Base-by-base conservation (phyloP, 2,113 vertebrate genomes). In the Panurus biarmicus region DNA sequence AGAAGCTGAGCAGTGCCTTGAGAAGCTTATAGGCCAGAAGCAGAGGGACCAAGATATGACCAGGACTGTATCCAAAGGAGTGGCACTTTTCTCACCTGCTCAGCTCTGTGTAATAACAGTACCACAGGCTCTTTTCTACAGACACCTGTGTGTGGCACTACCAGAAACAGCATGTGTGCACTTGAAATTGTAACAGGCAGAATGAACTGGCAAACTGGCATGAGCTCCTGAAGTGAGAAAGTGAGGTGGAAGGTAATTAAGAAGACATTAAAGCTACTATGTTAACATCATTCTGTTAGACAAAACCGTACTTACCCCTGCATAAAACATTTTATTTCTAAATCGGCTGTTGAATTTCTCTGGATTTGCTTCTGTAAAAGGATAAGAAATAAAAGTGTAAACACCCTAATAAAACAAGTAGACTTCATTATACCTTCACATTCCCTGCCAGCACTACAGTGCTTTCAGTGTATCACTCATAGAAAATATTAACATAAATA, bases 271-370 rank as follows among this genome's bases (percentile, higher is more conserved):
- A 35, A 87, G 21, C 16, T 53, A 62, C 29, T 71, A 53, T 70
- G 21, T 26, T 58, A 36, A 23, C 29, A 67, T n/a, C 4, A 79
- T 91, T 88, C 57, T n/a, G 7, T 62, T 50, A 89, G 26, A 91
- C 1, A 5, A 86, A 85, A 57, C n/a, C 23, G 29, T 82, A 98
- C 99, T 98, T 95, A 99, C 99, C 97, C 99, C 99, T 45, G 99
- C 99, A 93, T 99, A 99, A 97, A 99, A 99, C 99, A 99, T 99
- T 98, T 99, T 99, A 97, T 99, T 99, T 97, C 98, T 97, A 96
- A 99, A 99, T 53, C 99, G 98, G 97, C 99, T 99, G 97, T 99
- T 99, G 93, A 99, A 99, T 97, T 99, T 99, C 98, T 99, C 99
- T 29, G 99, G 99, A 97, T 99, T 99, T 92, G 99, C 99, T 97